Evolutionary conservation across 2,888 invertebrate genomes (phyloP), one percentile per base, ranked within the genome.

Genomic region (Dicranocentrus wangi): DNA sequence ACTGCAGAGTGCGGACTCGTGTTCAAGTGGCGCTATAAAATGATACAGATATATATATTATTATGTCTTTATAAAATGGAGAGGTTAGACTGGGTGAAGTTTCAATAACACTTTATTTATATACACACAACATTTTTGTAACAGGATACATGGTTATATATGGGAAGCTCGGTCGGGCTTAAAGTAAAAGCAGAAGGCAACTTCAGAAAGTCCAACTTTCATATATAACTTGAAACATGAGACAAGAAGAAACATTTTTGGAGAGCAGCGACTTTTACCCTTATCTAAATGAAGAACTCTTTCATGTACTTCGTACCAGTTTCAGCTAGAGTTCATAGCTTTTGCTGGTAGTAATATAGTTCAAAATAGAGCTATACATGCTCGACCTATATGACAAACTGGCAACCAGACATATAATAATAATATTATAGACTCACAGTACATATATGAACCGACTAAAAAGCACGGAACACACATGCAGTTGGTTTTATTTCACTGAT

Each of bases 221-320:
- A 10, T 17, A 10, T 15, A 13, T 13, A 23, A 25, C 25, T 25
- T 32, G 61, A 61, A 61, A 61, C 61, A 61, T 21, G 61, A 61
- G 61, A 23, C 55, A 25, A 17, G 61, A n/a, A n/a, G 28, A 43
- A 43, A 66, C 25, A 25, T 23, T 66, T 63, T 66, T 25, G 47
- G 47, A 66, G 47, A 66, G 43, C 47, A 66, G 47, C 47, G 27
- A 66, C 66, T 43, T 66, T 66, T 47, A 66, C 47, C 47, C 66
- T 66, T 66, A 66, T 51, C 43, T 8, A 3, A 32, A 10, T 61
- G 32, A 61, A 61, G 17, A 58, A 61, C 32, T 28, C 13, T 61
- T n/a, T 61, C 61, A 61, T 55, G 55, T 55, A n/a, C 47, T 47
- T 32, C 10, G 32, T 32, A 10, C 10, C 10, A 32, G 32, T 32